phyloP scores from a whole-genome alignment of 2,797 vertebrate genomes.

The Rhinichthys osculus region DNA sequence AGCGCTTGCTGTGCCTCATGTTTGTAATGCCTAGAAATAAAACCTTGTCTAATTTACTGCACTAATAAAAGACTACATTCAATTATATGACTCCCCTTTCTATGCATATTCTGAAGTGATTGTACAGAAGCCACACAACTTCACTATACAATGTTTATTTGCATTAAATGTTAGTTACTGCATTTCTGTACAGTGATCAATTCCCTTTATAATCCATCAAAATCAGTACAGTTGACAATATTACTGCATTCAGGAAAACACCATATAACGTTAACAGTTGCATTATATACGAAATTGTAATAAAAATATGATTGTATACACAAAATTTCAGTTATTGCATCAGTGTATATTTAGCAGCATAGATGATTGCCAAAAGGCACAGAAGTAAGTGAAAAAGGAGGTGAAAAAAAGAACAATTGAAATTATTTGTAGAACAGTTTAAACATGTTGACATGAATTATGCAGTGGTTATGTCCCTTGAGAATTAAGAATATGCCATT shows the following conservation, averaged over 20 bases:
- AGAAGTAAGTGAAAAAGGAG: slow-evolving; percentile 19
- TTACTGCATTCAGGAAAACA: slow-evolving; percentile 28
- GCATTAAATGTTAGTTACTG: slow-evolving; percentile 69
- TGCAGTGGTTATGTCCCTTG: background rate
- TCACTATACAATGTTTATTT: slow-evolving; percentile 52
- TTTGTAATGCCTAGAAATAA: slow-evolving; percentile 63
- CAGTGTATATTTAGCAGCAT: slow-evolving; percentile 51
- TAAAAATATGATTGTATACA: slow-evolving; percentile 36
- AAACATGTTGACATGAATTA: background rate
- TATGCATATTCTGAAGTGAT: background rate
- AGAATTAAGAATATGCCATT: background rate
- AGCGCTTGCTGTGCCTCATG: slow-evolving; percentile 57
- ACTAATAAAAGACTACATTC: slow-evolving; percentile 62
- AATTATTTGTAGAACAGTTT: background rate
- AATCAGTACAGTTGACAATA: slow-evolving; percentile 3
- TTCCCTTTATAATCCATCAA: slow-evolving; percentile 78
- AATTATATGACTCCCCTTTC: background rate
- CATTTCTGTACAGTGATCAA: slow-evolving; percentile 62
- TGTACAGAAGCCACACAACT: background rate
- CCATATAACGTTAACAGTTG: background rate
- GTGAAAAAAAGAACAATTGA: background rate
- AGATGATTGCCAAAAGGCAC: slow-evolving; percentile 49
- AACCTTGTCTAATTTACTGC: slow-evolving; percentile 52
- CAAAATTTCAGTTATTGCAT: slow-evolving; percentile 30
- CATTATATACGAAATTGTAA: slow-evolving; percentile 11